phyloP scores from a whole-genome alignment of 2,113 vertebrate genomes.

The Thamnaconus septentrionalis region DNA sequence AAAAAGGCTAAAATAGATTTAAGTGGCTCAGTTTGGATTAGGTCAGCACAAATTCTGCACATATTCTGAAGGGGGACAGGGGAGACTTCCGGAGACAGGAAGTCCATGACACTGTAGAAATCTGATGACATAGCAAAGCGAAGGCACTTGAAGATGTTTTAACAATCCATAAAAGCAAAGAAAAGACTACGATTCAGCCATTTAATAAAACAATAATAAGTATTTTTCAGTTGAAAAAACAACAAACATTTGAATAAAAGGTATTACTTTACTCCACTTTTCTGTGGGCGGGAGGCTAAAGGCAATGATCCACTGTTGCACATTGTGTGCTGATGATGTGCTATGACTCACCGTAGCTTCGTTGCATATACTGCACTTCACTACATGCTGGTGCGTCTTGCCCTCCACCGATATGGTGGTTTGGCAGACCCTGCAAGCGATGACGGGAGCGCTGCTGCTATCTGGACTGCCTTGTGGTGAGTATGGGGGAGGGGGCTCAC shows the following conservation, averaged over 20 bases:
- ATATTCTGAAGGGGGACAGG: background rate
- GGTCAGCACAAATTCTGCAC: background rate
- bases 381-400: constrained; percentile 76
- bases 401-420: constrained; percentile 72
- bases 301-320: too few relatives aligned
- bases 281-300: too few relatives aligned
- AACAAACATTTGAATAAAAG: too few relatives aligned
- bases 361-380: constrained; percentile 76
- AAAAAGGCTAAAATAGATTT: background rate
- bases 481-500: constrained; percentile 60
- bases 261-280: too few relatives aligned
- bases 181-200: too few relatives aligned
- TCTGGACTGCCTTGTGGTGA: constrained; percentile 67
- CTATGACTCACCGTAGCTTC: constrained; percentile 72
- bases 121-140: background rate
- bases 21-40: background rate
- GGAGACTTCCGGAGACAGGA: background rate
- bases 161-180: too few relatives aligned
- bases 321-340: background rate
- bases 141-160: too few relatives aligned
- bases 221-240: too few relatives aligned
- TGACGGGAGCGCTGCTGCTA: constrained; percentile 60
- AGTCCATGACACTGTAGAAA: background rate
- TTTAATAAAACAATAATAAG: too few relatives aligned
- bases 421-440: constrained; percentile 78